A percentile compares a stretch with the other conserved stretches of the same genome.
Evolutionary conservation across 1,140 invertebrate species (phyloP).

Genomic region (Drosophila pseudoananassae): DNA sequence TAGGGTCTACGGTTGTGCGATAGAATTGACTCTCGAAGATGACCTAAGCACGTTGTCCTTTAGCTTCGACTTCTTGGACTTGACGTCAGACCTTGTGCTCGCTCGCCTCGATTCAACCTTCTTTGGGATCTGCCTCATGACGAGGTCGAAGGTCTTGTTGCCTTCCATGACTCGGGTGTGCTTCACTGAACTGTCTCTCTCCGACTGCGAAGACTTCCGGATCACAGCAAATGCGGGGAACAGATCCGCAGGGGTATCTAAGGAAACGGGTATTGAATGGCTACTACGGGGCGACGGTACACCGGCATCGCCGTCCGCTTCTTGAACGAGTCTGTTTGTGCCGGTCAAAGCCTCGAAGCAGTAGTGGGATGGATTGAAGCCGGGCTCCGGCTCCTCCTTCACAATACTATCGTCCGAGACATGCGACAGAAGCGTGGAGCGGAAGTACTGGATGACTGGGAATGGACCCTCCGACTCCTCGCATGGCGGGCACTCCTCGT

Average conservation of each 20-base stretch:
- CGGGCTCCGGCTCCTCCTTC: conserved; percentile 23
- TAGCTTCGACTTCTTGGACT: not conserved
- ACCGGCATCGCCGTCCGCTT: not conserved
- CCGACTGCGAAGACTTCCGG: too few species aligned
- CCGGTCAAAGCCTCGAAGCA: conserved; percentile 2
- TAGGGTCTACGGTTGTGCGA: too few species aligned
- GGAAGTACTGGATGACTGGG: not conserved
- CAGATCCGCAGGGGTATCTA: not conserved
- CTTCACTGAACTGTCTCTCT: not conserved
- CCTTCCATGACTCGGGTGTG: not conserved
- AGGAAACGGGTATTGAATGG: too few species aligned
- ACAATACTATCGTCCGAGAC: conserved; percentile 1
- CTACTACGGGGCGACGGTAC: too few species aligned
- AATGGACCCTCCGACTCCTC: not conserved
- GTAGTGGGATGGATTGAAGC: conserved; percentile 6
- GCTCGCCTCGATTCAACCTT: not conserved
- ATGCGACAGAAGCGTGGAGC: not conserved
- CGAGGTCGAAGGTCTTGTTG: not conserved
- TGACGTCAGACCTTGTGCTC: too few species aligned
- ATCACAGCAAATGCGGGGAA: not conserved
- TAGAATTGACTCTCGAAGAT: too few species aligned
- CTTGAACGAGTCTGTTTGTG: accelerated
- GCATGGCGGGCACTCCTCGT: too few species aligned
- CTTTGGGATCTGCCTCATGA: not conserved
- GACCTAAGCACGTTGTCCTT: not conserved